Conservation (phyloP, 1,140 invertebrate species). For the Magallana ariakensis region DNA sequence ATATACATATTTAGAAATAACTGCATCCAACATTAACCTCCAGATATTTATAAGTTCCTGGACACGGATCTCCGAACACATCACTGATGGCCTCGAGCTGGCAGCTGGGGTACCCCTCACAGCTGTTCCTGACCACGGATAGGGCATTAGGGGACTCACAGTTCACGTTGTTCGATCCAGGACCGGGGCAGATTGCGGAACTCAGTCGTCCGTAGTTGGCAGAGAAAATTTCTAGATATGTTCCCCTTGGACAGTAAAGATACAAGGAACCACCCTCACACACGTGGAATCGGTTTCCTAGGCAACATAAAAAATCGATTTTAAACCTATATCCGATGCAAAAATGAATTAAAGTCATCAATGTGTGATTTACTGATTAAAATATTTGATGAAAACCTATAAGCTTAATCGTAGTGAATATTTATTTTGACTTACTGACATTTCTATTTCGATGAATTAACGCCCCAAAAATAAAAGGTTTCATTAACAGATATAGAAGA, state of each 20-base stretch:
- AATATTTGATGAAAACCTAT: too few relatives aligned
- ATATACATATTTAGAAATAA: not conserved
- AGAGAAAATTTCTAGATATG: not conserved
- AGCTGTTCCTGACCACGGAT: not conserved
- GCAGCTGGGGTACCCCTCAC: constrained; percentile 5
- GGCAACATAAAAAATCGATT: not conserved
- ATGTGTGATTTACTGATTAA: too few relatives aligned
- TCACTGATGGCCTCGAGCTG: constrained; percentile 14
- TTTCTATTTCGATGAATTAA: too few relatives aligned
- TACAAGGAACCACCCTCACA: not conserved
- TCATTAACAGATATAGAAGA: too few relatives aligned
- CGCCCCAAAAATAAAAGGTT: too few relatives aligned
- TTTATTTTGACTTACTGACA: too few relatives aligned
- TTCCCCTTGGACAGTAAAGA: not conserved
- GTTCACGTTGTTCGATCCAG: not conserved
- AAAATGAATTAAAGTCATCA: too few relatives aligned
- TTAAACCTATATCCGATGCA: too few relatives aligned
- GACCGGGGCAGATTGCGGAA: not conserved
- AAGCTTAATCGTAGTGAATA: too few relatives aligned
- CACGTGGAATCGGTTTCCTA: not conserved
- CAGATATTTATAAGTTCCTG: constrained; percentile 42
- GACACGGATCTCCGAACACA: constrained; percentile 33
- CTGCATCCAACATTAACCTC: constrained; percentile 12
- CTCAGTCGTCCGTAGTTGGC: not conserved
- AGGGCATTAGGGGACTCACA: not conserved